Conservation (phyloP, 2,113 vertebrate species). For the Phaetusa simplex region DNA sequence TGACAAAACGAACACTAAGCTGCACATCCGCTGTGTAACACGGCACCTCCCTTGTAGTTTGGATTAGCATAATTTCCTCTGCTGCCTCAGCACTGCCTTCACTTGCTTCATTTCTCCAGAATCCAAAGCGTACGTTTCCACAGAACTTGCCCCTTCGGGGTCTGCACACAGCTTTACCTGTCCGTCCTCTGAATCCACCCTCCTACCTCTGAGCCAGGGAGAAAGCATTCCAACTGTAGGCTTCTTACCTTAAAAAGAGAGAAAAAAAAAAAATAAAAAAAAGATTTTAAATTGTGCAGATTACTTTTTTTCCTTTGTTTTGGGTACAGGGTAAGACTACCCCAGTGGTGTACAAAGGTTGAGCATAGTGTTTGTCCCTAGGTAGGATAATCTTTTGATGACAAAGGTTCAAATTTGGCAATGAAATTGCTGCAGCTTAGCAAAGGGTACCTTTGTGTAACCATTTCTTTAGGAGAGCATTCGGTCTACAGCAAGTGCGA, state of each 20-base stretch:
- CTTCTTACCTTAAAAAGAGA: background rate
- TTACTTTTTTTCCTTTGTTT: background rate
- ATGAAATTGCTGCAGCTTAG: background rate
- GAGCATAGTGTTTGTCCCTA: background rate
- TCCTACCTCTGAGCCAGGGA: background rate
- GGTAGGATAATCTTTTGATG: background rate
- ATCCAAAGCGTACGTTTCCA: background rate
- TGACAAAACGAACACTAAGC: background rate
- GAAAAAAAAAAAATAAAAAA: background rate
- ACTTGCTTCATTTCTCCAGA: background rate
- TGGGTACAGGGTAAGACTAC: background rate
- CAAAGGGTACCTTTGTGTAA: background rate
- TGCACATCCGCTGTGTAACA: background rate
- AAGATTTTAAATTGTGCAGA: background rate
- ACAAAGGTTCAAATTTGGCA: background rate
- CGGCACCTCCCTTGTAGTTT: background rate
- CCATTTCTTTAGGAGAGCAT: background rate
- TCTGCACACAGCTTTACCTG: background rate
- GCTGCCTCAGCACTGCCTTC: background rate
- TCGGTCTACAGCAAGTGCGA: background rate
- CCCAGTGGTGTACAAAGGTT: background rate
- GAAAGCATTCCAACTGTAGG: background rate
- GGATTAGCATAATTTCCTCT: constrained; percentile 1
- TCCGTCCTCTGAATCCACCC: background rate
- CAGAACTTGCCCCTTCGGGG: background rate